Evolutionary conservation across 92 coral and sea anemone genomes (phyloP).

Genomic region (Zoanthus gigantus): DNA sequence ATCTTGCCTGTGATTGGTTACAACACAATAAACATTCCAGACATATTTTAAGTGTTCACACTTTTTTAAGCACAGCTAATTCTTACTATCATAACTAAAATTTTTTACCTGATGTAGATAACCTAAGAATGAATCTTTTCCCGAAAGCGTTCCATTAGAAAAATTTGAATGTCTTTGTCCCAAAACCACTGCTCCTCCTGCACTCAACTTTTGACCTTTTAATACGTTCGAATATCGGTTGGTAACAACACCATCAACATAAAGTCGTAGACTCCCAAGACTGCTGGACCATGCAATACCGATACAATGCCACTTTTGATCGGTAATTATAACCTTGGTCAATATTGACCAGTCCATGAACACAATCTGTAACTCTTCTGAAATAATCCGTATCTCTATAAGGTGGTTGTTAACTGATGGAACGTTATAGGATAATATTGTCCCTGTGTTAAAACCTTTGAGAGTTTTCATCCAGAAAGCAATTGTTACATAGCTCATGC

Average conservation of each 20-base stretch:
- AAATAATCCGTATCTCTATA: conserved; percentile 54
- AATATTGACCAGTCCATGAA: conserved; percentile 49
- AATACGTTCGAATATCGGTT: not conserved
- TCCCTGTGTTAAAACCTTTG: conserved; percentile 55
- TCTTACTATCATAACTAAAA: too few species aligned
- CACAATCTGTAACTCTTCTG: conserved; percentile 28
- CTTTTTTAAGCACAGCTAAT: too few species aligned
- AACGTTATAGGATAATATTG: conserved; percentile 69
- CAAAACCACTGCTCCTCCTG: conserved; percentile 3
- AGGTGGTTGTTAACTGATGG: conserved; percentile 44
- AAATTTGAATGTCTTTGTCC: not conserved
- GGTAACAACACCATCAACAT: conserved; percentile 46
- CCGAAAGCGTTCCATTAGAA: not conserved
- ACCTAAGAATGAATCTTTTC: not conserved
- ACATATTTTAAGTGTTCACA: too few species aligned
- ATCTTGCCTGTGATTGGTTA: too few species aligned
- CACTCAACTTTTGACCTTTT: not conserved
- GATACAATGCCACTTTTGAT: conserved; percentile 67
- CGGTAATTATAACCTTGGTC: conserved; percentile 47
- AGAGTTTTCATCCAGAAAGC: conserved; percentile 66
- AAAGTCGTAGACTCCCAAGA: conserved; percentile 29
- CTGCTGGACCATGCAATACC: conserved; percentile 66
- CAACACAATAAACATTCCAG: too few species aligned
- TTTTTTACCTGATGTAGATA: not conserved
- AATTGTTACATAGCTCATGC: conserved; percentile 42